phyloP scores from a whole-genome alignment of 2,113 vertebrate species.

The Percopsis transmontana region DNA sequence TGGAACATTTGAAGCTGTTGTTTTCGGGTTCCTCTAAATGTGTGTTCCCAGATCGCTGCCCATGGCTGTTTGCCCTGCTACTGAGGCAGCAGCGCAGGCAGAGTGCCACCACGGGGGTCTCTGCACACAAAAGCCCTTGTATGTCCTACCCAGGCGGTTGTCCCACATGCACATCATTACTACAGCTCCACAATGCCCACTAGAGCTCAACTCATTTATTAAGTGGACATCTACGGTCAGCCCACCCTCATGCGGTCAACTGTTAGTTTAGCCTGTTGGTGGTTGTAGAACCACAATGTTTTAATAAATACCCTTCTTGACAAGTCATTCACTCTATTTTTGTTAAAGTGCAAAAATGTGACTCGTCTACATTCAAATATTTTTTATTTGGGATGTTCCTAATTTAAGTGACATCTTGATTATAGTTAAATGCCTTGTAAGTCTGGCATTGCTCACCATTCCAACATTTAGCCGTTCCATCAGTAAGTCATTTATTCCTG shows the following conservation, averaged over 20 bases:
- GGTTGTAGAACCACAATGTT: no score
- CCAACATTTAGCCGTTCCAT: no score
- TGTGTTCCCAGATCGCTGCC: not conserved
- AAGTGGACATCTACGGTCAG: conserved; percentile 12
- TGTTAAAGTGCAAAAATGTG: no score
- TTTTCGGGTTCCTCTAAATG: not conserved
- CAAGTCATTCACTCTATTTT: no score
- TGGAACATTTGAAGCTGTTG: not conserved
- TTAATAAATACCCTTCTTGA: no score
- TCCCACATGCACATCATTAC: conserved; percentile 53
- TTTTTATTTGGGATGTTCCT: no score
- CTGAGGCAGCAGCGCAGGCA: not conserved
- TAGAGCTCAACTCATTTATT: conserved; percentile 43
- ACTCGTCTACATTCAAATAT: no score
- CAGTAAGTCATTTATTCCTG: no score
- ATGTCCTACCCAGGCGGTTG: not conserved
- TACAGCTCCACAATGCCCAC: conserved; percentile 23
- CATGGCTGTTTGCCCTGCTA: not conserved
- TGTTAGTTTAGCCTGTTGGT: no score
- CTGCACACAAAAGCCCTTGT: conserved; percentile 39
- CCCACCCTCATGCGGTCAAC: not conserved
- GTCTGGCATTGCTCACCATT: no score
- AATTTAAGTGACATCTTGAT: no score
- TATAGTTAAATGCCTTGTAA: no score
- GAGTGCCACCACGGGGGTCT: conserved; percentile 19